Evolutionary conservation across 2,797 vertebrate genomes (phyloP).

Genomic region (Phoxinus dragarum): DNA sequence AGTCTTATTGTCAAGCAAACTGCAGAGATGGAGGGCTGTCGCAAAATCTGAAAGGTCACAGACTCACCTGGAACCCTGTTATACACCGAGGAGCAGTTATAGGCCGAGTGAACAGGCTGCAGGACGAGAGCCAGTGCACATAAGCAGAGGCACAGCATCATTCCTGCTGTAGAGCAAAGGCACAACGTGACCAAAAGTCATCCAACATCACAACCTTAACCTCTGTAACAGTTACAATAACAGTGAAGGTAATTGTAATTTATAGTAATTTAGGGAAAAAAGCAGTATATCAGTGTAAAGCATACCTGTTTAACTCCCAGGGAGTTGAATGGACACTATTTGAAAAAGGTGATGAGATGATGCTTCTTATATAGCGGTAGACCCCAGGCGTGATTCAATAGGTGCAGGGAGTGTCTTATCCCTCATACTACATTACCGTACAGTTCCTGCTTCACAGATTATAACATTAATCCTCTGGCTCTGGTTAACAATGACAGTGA

Average conservation of each 20-base stretch:
- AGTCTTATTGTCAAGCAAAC: constrained; percentile 18
- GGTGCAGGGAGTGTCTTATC: constrained; percentile 36
- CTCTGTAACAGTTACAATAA: neutral
- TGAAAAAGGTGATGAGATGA: constrained; percentile 18
- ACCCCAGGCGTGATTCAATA: constrained; percentile 37
- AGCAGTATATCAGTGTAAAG: neutral
- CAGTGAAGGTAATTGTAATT: neutral
- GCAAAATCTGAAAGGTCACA: neutral
- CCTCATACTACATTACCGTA: neutral
- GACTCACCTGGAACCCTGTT: constrained; percentile 74
- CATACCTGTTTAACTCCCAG: constrained; percentile 59
- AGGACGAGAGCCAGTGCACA: constrained; percentile 69
- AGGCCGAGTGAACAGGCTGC: constrained; percentile 65
- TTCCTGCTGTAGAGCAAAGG: constrained; percentile 2
- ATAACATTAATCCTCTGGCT: neutral
- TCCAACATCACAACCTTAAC: constrained; percentile 6
- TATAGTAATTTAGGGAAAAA: neutral
- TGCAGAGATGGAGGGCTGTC: neutral
- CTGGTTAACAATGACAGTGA: constrained; percentile 16
- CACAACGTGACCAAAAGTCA: neutral
- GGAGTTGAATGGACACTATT: constrained; percentile 57
- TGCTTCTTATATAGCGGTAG: constrained; percentile 70
- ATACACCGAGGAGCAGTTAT: constrained; percentile 76
- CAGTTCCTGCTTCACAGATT: neutral
- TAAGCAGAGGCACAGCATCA: constrained; percentile 64